Base-by-base conservation (phyloP, 2,797 vertebrate species). In the Onychomys leucogaster region DNA sequence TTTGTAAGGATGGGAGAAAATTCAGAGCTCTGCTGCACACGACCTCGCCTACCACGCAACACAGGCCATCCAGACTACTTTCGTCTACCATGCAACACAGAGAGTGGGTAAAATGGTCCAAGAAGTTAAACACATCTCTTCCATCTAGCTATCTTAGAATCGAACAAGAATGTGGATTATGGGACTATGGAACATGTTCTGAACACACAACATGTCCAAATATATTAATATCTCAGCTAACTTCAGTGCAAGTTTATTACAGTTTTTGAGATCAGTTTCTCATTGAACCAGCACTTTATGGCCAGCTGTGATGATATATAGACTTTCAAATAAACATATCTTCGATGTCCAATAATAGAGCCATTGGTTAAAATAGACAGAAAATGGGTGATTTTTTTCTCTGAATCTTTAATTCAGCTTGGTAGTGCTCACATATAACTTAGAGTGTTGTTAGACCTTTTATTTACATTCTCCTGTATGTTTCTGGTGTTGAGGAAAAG, bases 1-100 rank as follows among this genome's bases (percentile, higher is more conserved):
- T 80, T 87, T 29, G 87, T 98, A 84, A 98, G 97, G 90, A 95
- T 4, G 6, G 55, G 67, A 96, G 84, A 0, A 0, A 34, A 57
- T 14, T 80, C 73, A 43, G 29, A 67, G 55, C 71, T 25, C 32
- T 34, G n/a, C 17, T 43, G 52, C 5, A 34, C 37, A 52, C 4
- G 25, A 21, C 6, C 49, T 73, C 2, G 3, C n/a, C 41, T 67
- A 19, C 8, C n/a, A 80, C 29, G 1, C 9, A 32, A 11, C 27
- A 55, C 0, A 34, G 0, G 49, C 0, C 9, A 41, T 25, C 81
- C 49, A 76, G 32, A 27, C 25, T 65, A 9, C 10, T 32, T 57
- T 37, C 46, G 17, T 6, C 43, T 43, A 57, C 12, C 9, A 59
- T 1, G 16, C 2, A 29, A 32, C 4, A 17, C 34, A 49, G 16